Base-by-base conservation (phyloP, 2,113 vertebrate species). In the Neogobius melanostomus region DNA sequence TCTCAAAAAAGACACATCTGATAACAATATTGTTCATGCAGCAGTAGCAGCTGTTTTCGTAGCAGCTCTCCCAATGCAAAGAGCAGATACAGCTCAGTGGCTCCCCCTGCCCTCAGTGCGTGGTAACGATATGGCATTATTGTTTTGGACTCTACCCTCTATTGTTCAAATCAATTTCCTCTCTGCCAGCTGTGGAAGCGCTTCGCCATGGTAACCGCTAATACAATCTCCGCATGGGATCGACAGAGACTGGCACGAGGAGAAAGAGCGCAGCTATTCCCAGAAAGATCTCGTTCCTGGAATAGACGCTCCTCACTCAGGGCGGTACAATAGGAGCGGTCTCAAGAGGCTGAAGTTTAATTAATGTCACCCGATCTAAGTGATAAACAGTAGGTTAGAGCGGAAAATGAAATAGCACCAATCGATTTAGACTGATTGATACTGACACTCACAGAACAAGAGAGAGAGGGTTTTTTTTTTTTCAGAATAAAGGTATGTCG, bases 181-280 rank as follows among this genome's bases (percentile, higher is more conserved):
- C 74, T 83, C 83, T 88, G 75, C 76, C 79, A 68, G 80, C 67
- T 74, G 82, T 87, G 86, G 86, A 64, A 87, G 91, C 85, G 77
- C 57, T 71, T 92, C 82, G 68, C 91, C 90, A 84, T 91, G 89
- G 91, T 66, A 91, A 91, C 92, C 71, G 68, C 28, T 72, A 79
- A 90, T 90, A 82, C 76, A 84, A 85, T 89, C 87, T 77, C 0
- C 70, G 61, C 80, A 79, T 86, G 81, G 63, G 64, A 59, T 86
- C 72, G 4, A n/a, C 66, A 11, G 65, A 75, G 68, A 75, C 69
- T 78, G 84, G 75, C 74, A 52, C 82, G 66, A 60, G 61, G 75
- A 82, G 72, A 78, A 83, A 84, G 44, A 63, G 53, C 69, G 10
- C 10, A 45, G 64, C 66, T 45, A 14, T 65, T 68, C 1, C 14